Evolutionary conservation across 2,797 vertebrate species (phyloP).

Genomic region (Enteromius unitaeniatus): DNA sequence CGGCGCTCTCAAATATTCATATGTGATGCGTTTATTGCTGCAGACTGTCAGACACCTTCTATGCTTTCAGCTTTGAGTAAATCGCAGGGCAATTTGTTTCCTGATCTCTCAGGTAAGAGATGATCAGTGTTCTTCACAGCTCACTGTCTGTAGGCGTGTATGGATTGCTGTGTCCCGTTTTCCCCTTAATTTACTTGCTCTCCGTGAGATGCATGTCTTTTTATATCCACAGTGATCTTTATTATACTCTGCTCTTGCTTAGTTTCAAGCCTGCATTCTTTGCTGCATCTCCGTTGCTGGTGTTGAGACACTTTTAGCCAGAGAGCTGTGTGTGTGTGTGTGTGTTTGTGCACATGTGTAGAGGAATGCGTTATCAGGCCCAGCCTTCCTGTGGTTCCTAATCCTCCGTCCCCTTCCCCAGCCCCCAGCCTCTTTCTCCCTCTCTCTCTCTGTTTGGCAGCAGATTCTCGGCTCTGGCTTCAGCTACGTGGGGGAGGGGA

Average conservation of each 20-base stretch:
- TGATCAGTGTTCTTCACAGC: constrained; percentile 8
- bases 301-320: constrained; percentile 38
- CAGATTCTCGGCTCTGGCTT: constrained; percentile 32
- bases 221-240: constrained; percentile 24
- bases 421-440: constrained; percentile 43
- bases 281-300: neutral
- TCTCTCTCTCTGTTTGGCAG: constrained; percentile 21
- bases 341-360: constrained; percentile 37
- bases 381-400: constrained; percentile 61
- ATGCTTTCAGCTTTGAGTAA: neutral
- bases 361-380: constrained; percentile 63
- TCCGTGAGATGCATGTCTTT: neutral
- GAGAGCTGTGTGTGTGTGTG: constrained; percentile 18
- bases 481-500: constrained; percentile 36
- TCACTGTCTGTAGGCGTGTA: neutral
- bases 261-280: constrained; percentile 13
- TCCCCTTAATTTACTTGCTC: neutral
- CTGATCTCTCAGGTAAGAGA: constrained; percentile 31
- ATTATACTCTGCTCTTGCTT: constrained; percentile 17
- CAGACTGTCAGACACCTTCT: neutral
- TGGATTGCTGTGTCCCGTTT: neutral
- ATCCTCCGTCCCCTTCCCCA: constrained; percentile 48
- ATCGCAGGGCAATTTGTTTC: neutral
- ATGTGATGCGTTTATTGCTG: neutral
- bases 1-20: neutral